Conservation (phyloP, 2,113 vertebrate genomes). For the Sander lucioperca region DNA sequence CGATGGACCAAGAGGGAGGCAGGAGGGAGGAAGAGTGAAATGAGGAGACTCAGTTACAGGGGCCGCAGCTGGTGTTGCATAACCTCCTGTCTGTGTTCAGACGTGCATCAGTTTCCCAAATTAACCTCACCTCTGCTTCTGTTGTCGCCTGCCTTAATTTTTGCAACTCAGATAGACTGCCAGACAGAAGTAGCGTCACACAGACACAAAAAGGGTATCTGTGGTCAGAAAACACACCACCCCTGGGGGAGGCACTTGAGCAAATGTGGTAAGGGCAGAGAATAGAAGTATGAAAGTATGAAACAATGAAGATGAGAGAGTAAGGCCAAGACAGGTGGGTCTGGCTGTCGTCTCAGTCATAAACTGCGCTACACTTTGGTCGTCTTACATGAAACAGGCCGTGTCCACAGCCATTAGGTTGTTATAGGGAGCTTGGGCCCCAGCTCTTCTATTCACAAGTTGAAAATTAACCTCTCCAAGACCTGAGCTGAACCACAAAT, state of each 20-base stretch:
- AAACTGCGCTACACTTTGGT: conserved; percentile 1
- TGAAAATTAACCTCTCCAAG: conserved; percentile 69
- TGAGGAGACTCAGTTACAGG: neutral
- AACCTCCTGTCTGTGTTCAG: conserved; percentile 61
- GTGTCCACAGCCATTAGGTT: conserved; percentile 8
- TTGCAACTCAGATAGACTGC: conserved; percentile 29
- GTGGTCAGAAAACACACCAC: conserved; percentile 33
- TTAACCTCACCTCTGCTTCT: conserved; percentile 52
- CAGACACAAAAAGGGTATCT: conserved; percentile 14
- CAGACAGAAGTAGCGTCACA: conserved; percentile 7
- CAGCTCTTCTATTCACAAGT: conserved; percentile 41
- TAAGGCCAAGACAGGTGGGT: neutral
- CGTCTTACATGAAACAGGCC: conserved; percentile 1
- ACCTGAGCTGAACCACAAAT: conserved; percentile 61
- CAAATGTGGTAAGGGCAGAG: neutral
- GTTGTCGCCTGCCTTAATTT: conserved; percentile 1
- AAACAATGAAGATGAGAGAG: conserved; percentile 5
- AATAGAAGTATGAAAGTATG: conserved; percentile 22
- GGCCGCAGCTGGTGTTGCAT: conserved; percentile 30
- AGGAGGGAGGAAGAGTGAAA: conserved; percentile 36
- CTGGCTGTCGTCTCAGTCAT: conserved; percentile 29
- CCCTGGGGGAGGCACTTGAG: neutral
- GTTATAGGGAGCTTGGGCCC: conserved; percentile 23
- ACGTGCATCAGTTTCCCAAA: conserved; percentile 43
- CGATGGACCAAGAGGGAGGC: conserved; percentile 16